phyloP scores from a whole-genome alignment of 2,888 invertebrate species.

The Drosophila paucipuncta region DNA sequence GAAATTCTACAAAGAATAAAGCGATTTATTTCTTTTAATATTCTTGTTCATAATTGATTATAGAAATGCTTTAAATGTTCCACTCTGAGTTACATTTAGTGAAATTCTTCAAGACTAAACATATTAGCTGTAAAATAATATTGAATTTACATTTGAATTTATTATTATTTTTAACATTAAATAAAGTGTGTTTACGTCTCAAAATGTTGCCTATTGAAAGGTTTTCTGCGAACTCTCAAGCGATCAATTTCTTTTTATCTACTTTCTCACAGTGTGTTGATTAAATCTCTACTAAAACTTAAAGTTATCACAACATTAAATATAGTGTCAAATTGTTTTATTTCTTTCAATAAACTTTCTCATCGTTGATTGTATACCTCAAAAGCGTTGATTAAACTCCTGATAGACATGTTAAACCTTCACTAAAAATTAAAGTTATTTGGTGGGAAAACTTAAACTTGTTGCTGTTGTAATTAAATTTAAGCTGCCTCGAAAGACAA shows the following conservation, averaged over 20 bases:
- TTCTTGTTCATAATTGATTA: neutral
- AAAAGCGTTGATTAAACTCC: neutral
- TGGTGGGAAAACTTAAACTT: neutral
- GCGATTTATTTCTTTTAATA: neutral
- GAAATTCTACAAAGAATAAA: neutral
- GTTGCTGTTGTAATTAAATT: slow-evolving; percentile 1
- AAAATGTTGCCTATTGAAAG: neutral
- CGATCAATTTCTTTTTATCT: neutral
- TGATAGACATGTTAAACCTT: neutral
- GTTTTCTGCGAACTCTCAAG: neutral
- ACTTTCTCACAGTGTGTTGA: neutral
- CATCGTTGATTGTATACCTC: neutral
- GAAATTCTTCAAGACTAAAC: no score
- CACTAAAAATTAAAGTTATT: neutral
- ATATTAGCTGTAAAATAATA: neutral
- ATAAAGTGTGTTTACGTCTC: neutral
- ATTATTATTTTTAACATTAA: neutral
- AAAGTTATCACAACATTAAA: neutral
- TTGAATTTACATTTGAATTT: neutral
- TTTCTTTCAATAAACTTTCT: neutral
- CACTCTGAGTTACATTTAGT: neutral
- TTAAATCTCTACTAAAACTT: neutral
- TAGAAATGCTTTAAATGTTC: neutral
- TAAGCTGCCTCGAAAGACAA: neutral
- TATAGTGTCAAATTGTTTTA: neutral